Percentiles rank a stretch among this genome's conserved stretches.
Conservation (phyloP, 2,888 invertebrate genomes). For the Drosophila setosimentum region DNA sequence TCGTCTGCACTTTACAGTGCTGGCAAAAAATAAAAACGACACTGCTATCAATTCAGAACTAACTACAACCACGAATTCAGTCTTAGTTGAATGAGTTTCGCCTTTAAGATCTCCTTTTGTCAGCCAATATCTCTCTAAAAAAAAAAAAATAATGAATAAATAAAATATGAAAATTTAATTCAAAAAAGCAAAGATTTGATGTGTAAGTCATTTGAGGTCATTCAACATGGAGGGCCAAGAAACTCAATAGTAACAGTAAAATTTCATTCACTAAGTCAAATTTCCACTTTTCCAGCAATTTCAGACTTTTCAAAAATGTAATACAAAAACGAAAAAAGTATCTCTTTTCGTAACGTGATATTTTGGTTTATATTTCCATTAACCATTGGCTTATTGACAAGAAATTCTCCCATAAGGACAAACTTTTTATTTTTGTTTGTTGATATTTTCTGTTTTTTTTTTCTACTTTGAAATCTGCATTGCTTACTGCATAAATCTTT, state of each 20-base stretch:
- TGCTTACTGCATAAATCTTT: background rate
- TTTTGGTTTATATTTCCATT: background rate
- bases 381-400: background rate
- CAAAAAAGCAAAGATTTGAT: background rate
- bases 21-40: background rate
- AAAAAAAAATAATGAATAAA: background rate
- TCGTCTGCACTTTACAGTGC: conserved; percentile 1
- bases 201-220: background rate
- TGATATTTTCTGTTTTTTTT: background rate
- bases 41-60: background rate
- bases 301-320: background rate
- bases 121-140: background rate
- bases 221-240: background rate
- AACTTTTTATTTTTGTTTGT: background rate
- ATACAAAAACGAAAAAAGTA: background rate
- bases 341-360: background rate
- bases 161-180: background rate
- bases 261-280: background rate
- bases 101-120: background rate
- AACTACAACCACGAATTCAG: background rate
- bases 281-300: background rate
- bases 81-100: background rate
- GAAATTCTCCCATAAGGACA: background rate
- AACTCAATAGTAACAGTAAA: background rate
- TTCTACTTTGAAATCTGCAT: background rate